Conservation (phyloP, 2,888 invertebrate genomes). For the Chrysolina oricalcia region DNA sequence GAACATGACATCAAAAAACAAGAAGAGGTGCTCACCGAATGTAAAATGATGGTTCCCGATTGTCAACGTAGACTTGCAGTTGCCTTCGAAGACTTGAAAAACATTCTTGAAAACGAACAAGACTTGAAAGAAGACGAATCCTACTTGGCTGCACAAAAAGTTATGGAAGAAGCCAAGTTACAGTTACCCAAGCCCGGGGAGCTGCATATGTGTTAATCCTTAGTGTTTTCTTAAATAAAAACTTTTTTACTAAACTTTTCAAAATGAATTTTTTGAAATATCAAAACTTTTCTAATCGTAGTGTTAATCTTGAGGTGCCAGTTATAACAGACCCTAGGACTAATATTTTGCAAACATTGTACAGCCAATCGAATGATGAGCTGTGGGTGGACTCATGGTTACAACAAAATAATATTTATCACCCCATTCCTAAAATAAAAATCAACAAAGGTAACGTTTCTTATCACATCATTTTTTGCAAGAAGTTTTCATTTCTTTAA, state of each 20-base stretch:
- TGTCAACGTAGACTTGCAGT: slow-evolving; percentile 85
- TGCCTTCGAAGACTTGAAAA: slow-evolving; percentile 85
- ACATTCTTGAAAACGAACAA: slow-evolving; percentile 81
- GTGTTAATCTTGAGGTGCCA: slow-evolving; percentile 51
- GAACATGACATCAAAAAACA: slow-evolving; percentile 87
- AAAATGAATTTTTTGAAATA: slow-evolving; percentile 57
- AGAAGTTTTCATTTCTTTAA: not conserved
- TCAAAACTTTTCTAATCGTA: slow-evolving; percentile 52
- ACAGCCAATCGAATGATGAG: slow-evolving; percentile 66
- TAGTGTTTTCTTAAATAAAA: slow-evolving; percentile 22
- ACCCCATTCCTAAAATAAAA: slow-evolving; percentile 61
- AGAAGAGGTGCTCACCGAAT: slow-evolving; percentile 91
- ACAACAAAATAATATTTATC: slow-evolving; percentile 61
- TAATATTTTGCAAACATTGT: slow-evolving; percentile 54
- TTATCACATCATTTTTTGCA: slow-evolving; percentile 1
- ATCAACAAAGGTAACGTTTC: slow-evolving; percentile 53
- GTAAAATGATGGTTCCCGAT: slow-evolving; percentile 94
- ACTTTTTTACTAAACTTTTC: slow-evolving; percentile 34
- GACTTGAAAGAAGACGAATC: slow-evolving; percentile 85
- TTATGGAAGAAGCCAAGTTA: slow-evolving; percentile 80
- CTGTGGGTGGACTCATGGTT: slow-evolving; percentile 70
- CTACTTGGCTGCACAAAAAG: slow-evolving; percentile 79
- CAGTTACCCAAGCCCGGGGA: slow-evolving; percentile 73
- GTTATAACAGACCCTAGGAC: slow-evolving; percentile 50
- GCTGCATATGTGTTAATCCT: slow-evolving; percentile 59